Percentiles rank a stretch among this genome's conserved stretches.
Conservation (phyloP, 1,140 invertebrate species). For the Neoseiulus cucumeris region DNA sequence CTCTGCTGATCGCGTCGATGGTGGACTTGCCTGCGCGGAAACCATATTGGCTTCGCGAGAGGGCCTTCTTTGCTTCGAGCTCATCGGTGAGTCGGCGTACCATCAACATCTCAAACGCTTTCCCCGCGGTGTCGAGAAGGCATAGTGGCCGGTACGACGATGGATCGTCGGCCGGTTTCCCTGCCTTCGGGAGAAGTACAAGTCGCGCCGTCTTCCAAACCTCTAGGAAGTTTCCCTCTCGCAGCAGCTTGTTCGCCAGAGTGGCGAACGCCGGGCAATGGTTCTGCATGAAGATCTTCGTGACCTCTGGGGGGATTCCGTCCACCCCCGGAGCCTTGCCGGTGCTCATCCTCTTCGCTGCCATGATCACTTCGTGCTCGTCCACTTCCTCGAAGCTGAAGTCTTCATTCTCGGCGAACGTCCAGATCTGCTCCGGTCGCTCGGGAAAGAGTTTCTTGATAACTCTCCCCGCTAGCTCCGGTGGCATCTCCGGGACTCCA, state of each 20-base stretch:
- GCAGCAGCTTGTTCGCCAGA: too few relatives aligned
- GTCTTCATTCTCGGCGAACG: not conserved
- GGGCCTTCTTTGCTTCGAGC: not conserved
- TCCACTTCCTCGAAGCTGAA: too few relatives aligned
- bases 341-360: not conserved
- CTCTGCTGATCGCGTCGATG: not conserved
- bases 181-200: too few relatives aligned
- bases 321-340: not conserved
- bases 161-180: too few relatives aligned
- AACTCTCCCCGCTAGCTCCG: not conserved
- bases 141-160: too few relatives aligned
- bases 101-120: too few relatives aligned
- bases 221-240: too few relatives aligned
- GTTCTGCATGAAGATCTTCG: not conserved
- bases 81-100: not conserved
- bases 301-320: not conserved
- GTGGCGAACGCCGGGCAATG: not conserved
- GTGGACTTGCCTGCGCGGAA: not conserved
- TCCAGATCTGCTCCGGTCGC: not conserved
- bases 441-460: not conserved
- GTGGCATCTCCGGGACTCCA: not conserved
- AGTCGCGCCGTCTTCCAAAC: too few relatives aligned
- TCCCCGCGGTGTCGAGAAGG: too few relatives aligned
- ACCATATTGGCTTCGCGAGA: not conserved
- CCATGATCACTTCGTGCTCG: not conserved